Conservation (phyloP, 37 sponge, comb jelly and placozoan genomes). For the Beroe ovata region DNA sequence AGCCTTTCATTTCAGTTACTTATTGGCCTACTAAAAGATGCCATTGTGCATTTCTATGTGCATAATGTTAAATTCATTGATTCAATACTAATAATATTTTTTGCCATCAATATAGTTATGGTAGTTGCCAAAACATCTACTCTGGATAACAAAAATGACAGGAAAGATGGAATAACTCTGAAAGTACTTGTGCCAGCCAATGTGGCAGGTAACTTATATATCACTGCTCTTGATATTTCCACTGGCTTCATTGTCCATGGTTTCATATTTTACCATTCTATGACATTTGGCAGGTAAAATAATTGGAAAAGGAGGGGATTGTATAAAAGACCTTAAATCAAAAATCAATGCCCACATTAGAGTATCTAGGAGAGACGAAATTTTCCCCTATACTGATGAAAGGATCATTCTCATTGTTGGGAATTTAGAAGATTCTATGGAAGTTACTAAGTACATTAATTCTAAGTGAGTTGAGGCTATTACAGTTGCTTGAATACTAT, state of each 20-base stretch:
- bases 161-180: background rate
- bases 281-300: conserved; percentile 19
- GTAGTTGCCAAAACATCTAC: too few species aligned
- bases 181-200: background rate
- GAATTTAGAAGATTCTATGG: background rate
- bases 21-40: too few species aligned
- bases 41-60: too few species aligned
- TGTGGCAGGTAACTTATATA: conserved; percentile 64
- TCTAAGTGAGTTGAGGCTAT: conserved; percentile 24
- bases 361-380: conserved; percentile 34
- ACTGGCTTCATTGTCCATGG: too few species aligned
- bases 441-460: background rate
- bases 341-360: conserved; percentile 15
- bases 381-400: conserved; percentile 61
- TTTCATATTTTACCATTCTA: background rate
- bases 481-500: too few species aligned
- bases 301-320: conserved; percentile 55
- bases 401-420: conserved; percentile 21
- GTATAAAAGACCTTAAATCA: conserved; percentile 43
- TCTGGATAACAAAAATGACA: background rate
- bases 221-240: too few species aligned
- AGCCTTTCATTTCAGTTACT: too few species aligned
- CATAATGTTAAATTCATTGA: too few species aligned
- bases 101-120: too few species aligned
- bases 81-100: too few species aligned